Evolutionary conservation across 2,113 vertebrate species (phyloP).

Genomic region (Mastomys natalensis): DNA sequence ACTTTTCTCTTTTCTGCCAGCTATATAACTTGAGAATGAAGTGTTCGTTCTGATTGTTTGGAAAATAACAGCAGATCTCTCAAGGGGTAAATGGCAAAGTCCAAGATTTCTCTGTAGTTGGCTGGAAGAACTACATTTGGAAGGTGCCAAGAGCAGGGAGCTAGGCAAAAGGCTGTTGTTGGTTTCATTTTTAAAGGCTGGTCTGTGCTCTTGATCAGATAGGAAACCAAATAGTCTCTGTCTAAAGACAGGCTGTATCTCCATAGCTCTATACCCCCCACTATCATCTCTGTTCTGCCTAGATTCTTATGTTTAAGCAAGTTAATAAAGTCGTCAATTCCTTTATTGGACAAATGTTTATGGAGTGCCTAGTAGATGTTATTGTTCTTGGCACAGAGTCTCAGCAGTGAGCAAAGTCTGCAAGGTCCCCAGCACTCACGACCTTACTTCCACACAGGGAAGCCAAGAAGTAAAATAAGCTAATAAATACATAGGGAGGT

Average conservation of each 20-base stretch:
- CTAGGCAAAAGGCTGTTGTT: not conserved
- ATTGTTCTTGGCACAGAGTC: conserved; percentile 11
- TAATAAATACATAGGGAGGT: not conserved
- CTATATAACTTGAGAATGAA: not conserved
- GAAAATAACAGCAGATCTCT: not conserved
- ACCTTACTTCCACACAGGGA: not conserved
- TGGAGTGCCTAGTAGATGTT: not conserved
- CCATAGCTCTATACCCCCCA: not conserved
- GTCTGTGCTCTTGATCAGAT: not conserved
- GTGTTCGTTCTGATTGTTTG: not conserved
- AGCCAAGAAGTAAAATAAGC: not conserved
- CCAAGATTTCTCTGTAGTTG: not conserved
- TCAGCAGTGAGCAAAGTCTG: not conserved
- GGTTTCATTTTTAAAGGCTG: not conserved
- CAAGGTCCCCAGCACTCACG: not conserved
- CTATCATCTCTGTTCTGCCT: not conserved
- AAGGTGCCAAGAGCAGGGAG: not conserved
- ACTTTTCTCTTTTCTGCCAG: not conserved
- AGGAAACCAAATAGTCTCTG: not conserved
- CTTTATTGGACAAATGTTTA: conserved; percentile 16
- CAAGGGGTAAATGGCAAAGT: not conserved
- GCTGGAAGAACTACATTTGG: not conserved
- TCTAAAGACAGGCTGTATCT: not conserved
- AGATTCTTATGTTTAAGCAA: not conserved
- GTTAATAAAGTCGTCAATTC: conserved; percentile 11